These are phyloP conservation scores for Drepana arcuata DNA, from an alignment of 1,140 invertebrate species.

Conservation along the genomic window DNA sequence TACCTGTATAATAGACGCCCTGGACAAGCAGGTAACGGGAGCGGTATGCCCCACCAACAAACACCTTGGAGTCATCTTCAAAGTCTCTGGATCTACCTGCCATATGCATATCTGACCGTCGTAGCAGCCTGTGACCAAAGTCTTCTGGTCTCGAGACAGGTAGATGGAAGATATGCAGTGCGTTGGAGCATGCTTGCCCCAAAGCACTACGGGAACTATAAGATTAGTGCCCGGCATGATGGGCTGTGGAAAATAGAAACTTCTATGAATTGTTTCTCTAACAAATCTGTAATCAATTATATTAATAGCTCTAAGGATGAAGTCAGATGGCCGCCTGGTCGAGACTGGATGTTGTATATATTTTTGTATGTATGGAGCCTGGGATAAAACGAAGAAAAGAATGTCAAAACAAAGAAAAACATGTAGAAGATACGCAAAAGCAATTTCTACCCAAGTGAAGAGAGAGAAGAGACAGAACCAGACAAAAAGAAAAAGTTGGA, in stretches of 20 bases:
- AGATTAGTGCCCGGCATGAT: conserved; percentile 90
- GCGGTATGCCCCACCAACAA: conserved; percentile 96
- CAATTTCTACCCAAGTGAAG: no score
- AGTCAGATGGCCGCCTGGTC: no score
- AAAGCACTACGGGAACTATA: conserved; percentile 96
- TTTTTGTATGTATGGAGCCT: no score
- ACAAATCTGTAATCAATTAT: no score
- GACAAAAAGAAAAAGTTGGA: no score
- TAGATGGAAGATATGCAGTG: conserved; percentile 97
- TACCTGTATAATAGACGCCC: conserved; percentile 81
- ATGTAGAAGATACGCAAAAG: no score
- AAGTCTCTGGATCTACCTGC: conserved; percentile 86
- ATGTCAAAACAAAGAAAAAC: no score
- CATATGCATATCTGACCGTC: conserved; percentile 99
- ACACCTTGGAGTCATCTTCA: conserved; percentile 95
- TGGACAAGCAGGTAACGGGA: conserved; percentile 91
- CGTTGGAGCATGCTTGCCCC: conserved; percentile 95
- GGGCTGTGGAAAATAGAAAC: conserved; percentile 16
- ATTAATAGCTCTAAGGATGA: conserved; percentile 1
- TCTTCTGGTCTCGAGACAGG: conserved; percentile 92
- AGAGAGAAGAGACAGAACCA: no score
- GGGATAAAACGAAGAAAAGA: no score
- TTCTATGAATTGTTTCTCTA: no score
- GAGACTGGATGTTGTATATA: no score
- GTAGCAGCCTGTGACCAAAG: conserved; percentile 95